Conservation (phyloP, 2,113 vertebrate species). For the Canis aureus region DNA sequence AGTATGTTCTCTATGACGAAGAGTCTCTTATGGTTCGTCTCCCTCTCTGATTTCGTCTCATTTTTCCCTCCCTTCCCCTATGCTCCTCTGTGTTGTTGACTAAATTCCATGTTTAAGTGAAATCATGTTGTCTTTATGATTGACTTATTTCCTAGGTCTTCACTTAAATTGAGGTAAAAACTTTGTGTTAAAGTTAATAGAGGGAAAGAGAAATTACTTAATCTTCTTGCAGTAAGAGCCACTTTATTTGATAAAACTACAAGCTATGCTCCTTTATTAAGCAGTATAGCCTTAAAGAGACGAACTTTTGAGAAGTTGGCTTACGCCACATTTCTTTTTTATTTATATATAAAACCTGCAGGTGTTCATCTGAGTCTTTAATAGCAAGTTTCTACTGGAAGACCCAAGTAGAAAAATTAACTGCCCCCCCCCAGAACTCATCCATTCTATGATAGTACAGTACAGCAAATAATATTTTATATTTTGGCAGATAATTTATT, state of each 20-base stretch:
- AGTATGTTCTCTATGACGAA: background rate
- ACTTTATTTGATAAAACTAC: slow-evolving; percentile 38
- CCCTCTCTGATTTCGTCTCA: background rate
- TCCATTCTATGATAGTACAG: background rate
- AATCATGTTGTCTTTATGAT: background rate
- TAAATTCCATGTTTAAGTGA: background rate
- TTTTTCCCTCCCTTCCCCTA: background rate
- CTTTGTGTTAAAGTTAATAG: background rate
- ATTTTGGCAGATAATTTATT: background rate
- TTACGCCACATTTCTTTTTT: background rate
- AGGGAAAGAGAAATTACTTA: background rate
- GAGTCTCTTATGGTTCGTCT: background rate
- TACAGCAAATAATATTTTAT: background rate
- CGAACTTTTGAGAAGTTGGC: background rate
- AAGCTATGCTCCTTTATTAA: background rate
- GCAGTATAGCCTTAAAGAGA: background rate
- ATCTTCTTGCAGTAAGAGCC: background rate
- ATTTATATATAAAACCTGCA: background rate
- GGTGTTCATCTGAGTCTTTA: background rate
- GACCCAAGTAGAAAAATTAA: background rate
- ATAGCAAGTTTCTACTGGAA: background rate
- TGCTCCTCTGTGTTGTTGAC: background rate
- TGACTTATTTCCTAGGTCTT: background rate
- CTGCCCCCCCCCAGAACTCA: background rate
- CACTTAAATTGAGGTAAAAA: slow-evolving; percentile 40